Conservation (phyloP, 1,140 invertebrate genomes). For the Macrobrachium rosenbergii region DNA sequence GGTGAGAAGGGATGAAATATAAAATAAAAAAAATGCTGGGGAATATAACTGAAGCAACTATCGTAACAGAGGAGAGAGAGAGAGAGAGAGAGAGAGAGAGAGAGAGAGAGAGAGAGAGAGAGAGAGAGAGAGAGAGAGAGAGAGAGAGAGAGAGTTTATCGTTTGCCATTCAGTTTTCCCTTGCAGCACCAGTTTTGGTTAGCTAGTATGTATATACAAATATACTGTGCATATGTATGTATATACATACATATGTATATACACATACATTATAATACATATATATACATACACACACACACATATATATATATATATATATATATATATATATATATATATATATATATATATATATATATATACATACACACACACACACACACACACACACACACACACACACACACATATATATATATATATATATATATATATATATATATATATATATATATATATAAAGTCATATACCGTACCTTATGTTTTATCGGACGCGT, state of each 20-base stretch:
- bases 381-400: neutral
- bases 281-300: slow-evolving; percentile 3
- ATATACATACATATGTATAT: slow-evolving; percentile 16
- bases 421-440: slow-evolving; percentile 18
- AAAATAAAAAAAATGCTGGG: too few relatives aligned
- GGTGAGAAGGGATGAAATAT: too few relatives aligned
- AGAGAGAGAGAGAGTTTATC: too few relatives aligned
- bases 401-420: neutral
- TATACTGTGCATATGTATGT: slow-evolving; percentile 21
- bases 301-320: slow-evolving; percentile 16
- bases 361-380: slow-evolving; percentile 1
- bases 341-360: slow-evolving; percentile 16
- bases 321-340: slow-evolving; percentile 19
- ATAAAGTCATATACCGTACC: neutral
- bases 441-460: slow-evolving; percentile 25
- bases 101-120: too few relatives aligned
- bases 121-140: too few relatives aligned
- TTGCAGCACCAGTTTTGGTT: too few relatives aligned
- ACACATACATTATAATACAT: too few relatives aligned
- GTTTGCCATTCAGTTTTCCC: too few relatives aligned
- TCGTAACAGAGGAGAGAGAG: too few relatives aligned
- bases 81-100: too few relatives aligned
- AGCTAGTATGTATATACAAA: slow-evolving; percentile 37
- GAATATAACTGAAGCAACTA: too few relatives aligned
- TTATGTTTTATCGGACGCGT: too few relatives aligned